Base-by-base conservation (phyloP, 2,888 invertebrate genomes). In the Hipparchia sbordonii region DNA sequence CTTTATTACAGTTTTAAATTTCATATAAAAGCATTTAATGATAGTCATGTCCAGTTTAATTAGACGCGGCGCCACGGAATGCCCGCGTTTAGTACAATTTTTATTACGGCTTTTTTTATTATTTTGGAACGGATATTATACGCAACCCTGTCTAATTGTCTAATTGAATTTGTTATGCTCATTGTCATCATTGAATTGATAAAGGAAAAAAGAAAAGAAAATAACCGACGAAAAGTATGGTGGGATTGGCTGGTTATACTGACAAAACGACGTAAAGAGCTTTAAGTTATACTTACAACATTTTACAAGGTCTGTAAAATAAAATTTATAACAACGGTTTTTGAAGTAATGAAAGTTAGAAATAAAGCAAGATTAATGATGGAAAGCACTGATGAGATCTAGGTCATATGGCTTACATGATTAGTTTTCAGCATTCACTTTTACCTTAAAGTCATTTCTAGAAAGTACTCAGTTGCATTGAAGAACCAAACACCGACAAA, bases 41-140 rank as follows among this genome's bases (percentile, higher is more conserved):
- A 70, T 33, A 45, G 70, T 67, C 62, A 57, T 70, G 67, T 73
- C 71, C 71, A 73, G 10, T 69, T 73, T 73, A 71, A 70, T 75
- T 75, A 74, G 59, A 66, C 63, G 4, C 63, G 60, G 61, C 70
- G 63, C 69, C 70, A 62, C 60, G 57, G 46, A 59, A 70, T n/a
- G 51, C 13, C 56, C 51, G 70, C 70, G 54, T 70, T 70, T 70
- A 61, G 52, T 60, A 69, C 48, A 48, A 69, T 61, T 69, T 69
- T 69, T 69, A 61, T 61, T 60, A 61, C 61, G 60, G 10, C 33
- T 5, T 69, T 39, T 69, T 61, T 65, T 65, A 52, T 65, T 69
- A 69, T 69, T 61, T 61, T 13, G 61, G 39, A 52, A 69, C 69
- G 69, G 69, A 57, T 67, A 56, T 57, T 56, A 57, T 67, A 46